Base-by-base conservation (phyloP, 1,140 invertebrate genomes). In the Drosophila nebulosa region DNA sequence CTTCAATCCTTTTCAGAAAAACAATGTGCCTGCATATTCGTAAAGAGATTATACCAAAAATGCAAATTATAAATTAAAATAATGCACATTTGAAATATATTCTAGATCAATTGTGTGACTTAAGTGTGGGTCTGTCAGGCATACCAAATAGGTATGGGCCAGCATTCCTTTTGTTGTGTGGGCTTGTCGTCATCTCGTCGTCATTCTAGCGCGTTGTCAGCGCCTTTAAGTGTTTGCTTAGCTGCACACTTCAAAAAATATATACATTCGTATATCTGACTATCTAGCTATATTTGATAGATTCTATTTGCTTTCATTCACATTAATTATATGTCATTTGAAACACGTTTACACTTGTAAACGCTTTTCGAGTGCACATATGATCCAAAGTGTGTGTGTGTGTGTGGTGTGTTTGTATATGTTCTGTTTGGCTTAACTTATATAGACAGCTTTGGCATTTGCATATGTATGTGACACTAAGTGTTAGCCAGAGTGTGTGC, bases 321-420 rank as follows among this genome's bases (percentile, higher is more conserved):
- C 60, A 79, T 89, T 83, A 88, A 89, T 89, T 79, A 88, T 71
- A 73, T 77, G 72, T 79, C 78, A 88, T 81, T 86, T 73, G 63
- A 76, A 69, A 88, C 83, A 88, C 78, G 71, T 74, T 86, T 71
- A 62, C 59, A 67, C 70, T 60, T 80, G 67, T 81, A 69, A 81
- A 64, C 57, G 69, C 50, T 69, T 60, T 27, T 50, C 51, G 63
- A 70, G 65, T 67, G 56, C 70, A 74, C 61, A 63, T 52, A 64
- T 62, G 18, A 32, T 39, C 57, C 30, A 32, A 32, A 57, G 53
- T 27, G n/a, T 26, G 26, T 26, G 6, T 32, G 16, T 26, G 16
- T 16, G 18, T 36, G n/a, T n/a, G n/a, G 53, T 27, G n/a, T 26
- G 26, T 26, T 4, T 32, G 16, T 26, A 10, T 16, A 12, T 36